Evolutionary conservation across 1,140 invertebrate species (phyloP).

Genomic region (Bombus waltoni): DNA sequence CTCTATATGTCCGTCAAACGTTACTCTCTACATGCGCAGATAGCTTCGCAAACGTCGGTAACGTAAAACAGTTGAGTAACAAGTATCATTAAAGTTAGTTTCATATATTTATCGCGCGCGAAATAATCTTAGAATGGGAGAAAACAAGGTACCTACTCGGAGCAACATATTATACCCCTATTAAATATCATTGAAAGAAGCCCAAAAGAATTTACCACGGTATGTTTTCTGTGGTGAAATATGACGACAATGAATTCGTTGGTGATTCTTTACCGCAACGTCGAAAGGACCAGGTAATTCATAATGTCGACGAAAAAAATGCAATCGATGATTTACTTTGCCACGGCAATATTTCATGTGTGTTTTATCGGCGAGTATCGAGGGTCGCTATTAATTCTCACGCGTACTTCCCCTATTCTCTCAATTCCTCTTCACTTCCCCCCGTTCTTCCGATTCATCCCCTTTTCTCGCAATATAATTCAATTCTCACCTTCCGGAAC

Average conservation of each 20-base stretch:
- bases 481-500: neutral
- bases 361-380: slow-evolving; percentile 10
- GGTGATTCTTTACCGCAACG: neutral
- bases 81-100: neutral
- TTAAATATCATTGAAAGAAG: no score
- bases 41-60: neutral
- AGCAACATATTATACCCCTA: no score
- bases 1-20: neutral
- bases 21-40: neutral
- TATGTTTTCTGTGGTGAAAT: neutral
- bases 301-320: neutral
- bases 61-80: neutral
- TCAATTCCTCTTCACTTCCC: no score
- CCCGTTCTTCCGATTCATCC: neutral
- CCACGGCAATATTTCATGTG: neutral
- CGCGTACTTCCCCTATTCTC: neutral
- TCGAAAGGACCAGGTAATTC: slow-evolving; percentile 1
- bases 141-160: no score
- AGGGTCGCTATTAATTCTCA: neutral
- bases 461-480: neutral
- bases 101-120: no score
- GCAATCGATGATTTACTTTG: slow-evolving; percentile 16
- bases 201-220: neutral
- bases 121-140: no score
- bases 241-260: neutral